Conservation (phyloP, 2,797 vertebrate species). For the Pristis pectinata region DNA sequence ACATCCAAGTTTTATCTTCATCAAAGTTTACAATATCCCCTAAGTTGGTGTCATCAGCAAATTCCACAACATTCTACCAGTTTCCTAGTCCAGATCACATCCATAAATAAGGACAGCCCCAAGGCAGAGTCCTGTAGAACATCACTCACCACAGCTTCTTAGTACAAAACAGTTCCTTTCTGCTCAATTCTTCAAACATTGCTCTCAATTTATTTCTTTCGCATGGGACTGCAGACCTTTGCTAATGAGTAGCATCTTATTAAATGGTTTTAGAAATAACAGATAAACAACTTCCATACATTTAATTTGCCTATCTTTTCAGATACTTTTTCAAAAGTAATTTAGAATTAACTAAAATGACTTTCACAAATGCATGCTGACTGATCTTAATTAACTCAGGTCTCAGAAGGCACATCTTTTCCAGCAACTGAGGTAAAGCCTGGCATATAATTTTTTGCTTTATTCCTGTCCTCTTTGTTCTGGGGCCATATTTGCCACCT, state of each 20-base stretch:
- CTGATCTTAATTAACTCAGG: background rate
- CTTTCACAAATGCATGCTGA: background rate
- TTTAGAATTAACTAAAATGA: background rate
- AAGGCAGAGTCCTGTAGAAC: background rate
- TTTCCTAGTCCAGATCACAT: background rate
- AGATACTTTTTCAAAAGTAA: background rate
- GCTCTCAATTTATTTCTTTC: background rate
- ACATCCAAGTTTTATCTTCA: background rate
- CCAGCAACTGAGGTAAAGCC: conserved; percentile 3
- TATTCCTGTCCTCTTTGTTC: background rate
- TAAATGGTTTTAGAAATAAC: background rate
- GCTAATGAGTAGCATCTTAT: background rate
- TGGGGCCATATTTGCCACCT: background rate
- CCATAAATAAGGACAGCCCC: background rate
- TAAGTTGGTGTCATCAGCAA: background rate
- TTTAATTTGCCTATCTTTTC: background rate
- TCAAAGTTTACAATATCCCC: background rate
- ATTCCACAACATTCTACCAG: background rate
- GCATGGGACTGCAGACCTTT: background rate
- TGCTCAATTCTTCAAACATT: background rate
- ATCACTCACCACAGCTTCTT: background rate
- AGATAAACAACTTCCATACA: background rate
- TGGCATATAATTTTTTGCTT: background rate
- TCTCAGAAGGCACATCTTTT: background rate
- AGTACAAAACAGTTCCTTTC: background rate